Percentiles rank a stretch among this genome's conserved stretches.
phyloP scores from a whole-genome alignment of 2,797 vertebrate genomes.

The Halcyon chelicuti region DNA sequence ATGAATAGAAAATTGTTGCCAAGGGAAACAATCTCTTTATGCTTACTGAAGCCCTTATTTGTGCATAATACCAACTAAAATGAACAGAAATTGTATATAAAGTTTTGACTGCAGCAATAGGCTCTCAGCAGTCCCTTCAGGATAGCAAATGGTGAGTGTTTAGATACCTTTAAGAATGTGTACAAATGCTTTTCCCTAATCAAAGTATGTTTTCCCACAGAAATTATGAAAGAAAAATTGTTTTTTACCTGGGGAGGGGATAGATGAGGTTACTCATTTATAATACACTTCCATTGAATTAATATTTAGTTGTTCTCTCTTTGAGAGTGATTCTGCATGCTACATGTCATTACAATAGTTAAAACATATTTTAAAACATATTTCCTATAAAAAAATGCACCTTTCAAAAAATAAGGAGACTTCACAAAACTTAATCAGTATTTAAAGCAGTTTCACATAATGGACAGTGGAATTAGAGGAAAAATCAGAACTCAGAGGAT shows the following conservation, averaged over 20 bases:
- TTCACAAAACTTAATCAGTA: not conserved
- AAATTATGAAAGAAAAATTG: not conserved
- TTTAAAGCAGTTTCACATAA: not conserved
- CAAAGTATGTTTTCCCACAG: not conserved
- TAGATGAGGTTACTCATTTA: not conserved
- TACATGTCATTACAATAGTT: not conserved
- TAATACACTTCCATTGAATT: not conserved
- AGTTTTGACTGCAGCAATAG: not conserved
- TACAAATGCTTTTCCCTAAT: not conserved
- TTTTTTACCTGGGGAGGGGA: not conserved
- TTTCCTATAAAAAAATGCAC: not conserved
- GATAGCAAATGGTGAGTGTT: not conserved
- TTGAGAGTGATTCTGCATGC: rapidly evolving
- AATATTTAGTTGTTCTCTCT: not conserved
- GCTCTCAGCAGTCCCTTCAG: not conserved
- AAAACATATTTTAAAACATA: not conserved
- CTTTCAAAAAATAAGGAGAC: not conserved
- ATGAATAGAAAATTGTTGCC: not conserved
- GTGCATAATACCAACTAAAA: not conserved
- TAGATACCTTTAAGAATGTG: not conserved
- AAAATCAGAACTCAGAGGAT: not conserved
- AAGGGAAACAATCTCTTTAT: not conserved
- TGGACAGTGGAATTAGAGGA: not conserved
- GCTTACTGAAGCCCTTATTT: not conserved
- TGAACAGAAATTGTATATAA: not conserved